These are phyloP conservation scores for Dugesia japonica DNA, from an alignment of 2,888 invertebrate genomes.

Conservation along the genomic window DNA sequence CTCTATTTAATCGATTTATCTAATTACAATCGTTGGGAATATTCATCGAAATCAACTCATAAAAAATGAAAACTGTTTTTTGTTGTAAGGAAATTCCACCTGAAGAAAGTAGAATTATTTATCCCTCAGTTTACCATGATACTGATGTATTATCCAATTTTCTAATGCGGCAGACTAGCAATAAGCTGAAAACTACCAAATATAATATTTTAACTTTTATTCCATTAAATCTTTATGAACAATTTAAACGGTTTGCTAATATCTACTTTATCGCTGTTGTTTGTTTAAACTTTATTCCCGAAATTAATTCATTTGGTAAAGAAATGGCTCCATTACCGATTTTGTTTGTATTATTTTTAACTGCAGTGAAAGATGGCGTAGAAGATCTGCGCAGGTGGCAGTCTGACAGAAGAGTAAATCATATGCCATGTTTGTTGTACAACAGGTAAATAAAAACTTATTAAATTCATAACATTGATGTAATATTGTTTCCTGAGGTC, in stretches of 20 bases:
- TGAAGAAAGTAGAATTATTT: background rate
- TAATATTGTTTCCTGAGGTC: no score
- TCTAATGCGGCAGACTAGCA: background rate
- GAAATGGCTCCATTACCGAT: constrained; percentile 93
- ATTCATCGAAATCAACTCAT: background rate
- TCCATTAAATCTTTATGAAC: constrained; percentile 94
- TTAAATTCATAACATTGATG: no score
- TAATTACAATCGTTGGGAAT: background rate
- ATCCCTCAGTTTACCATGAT: background rate
- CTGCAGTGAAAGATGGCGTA: constrained; percentile 88
- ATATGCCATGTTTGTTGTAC: constrained; percentile 31
- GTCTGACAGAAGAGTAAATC: constrained; percentile 78
- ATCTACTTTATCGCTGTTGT: constrained; percentile 97
- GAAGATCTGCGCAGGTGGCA: constrained; percentile 73
- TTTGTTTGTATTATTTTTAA: constrained; percentile 81
- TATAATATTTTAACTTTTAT: constrained; percentile 68
- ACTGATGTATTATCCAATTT: background rate
- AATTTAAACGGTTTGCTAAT: constrained; percentile 95
- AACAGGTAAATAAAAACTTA: constrained; percentile 23
- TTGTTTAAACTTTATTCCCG: constrained; percentile 92
- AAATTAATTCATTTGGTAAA: constrained; percentile 92
- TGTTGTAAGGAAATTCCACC: background rate
- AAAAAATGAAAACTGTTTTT: background rate
- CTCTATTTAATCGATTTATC: background rate
- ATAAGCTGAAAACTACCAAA: constrained; percentile 63